Evolutionary conservation across 1,140 invertebrate genomes (phyloP).

Genomic region (Drosophila pruinosa): DNA sequence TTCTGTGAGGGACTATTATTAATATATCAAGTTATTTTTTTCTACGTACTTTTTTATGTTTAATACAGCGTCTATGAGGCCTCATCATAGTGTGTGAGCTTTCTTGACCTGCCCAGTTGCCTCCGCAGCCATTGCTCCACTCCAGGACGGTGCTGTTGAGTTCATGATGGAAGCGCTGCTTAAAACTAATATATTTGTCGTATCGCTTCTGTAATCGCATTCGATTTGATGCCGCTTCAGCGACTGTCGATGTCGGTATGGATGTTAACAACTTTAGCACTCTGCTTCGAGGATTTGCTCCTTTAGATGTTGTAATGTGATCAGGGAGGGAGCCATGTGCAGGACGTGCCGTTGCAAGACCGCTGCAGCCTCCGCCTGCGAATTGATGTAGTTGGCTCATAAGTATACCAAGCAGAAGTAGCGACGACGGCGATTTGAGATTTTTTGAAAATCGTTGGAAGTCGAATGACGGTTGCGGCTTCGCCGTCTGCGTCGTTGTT

Average conservation of each 20-base stretch:
- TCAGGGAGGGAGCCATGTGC: too few relatives aligned
- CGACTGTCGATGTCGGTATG: not conserved
- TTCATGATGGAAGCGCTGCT: constrained; percentile 28
- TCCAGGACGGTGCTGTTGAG: constrained; percentile 38
- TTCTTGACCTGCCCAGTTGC: constrained; percentile 21
- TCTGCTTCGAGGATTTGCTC: too few relatives aligned
- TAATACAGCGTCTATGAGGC: constrained; percentile 31
- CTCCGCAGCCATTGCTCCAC: constrained; percentile 62
- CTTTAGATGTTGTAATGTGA: too few relatives aligned
- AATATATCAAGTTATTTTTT: not conserved
- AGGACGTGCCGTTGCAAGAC: constrained; percentile 10
- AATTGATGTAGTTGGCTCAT: constrained; percentile 57
- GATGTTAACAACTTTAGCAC: too few relatives aligned
- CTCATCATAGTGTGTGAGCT: not conserved
- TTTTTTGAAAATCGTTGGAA: constrained; percentile 17
- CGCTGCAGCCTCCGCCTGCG: constrained; percentile 1
- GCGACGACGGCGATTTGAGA: constrained; percentile 8
- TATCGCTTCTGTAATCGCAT: constrained; percentile 50
- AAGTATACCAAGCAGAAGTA: constrained; percentile 35
- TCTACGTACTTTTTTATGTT: constrained; percentile 40
- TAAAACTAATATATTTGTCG: constrained; percentile 11
- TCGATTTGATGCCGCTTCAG: not conserved
- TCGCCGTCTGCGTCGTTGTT: constrained; percentile 33
- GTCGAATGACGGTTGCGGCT: constrained; percentile 19
- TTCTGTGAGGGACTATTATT: too few relatives aligned